Percentiles rank a stretch among this genome's conserved stretches.
Conservation (phyloP, 2,797 vertebrate species). For the Oryzias dopingdopingensis region DNA sequence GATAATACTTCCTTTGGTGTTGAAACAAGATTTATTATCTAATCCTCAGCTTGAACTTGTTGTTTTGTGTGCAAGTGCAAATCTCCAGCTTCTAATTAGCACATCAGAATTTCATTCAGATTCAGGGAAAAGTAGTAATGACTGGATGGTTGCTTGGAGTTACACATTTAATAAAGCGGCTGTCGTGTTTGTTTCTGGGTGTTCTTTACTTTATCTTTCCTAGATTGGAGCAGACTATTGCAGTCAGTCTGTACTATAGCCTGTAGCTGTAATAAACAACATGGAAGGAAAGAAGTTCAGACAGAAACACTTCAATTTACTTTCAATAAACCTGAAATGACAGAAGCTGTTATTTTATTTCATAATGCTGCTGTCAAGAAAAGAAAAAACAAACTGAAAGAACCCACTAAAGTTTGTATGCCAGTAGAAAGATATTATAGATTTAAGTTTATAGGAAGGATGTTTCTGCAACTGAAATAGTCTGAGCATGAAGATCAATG, state of each 20-base stretch:
- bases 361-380: conserved; percentile 28
- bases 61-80: conserved; percentile 32
- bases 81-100: conserved; percentile 58
- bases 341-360: conserved; percentile 27
- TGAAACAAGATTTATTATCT: conserved; percentile 62
- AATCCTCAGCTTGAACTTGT: conserved; percentile 34
- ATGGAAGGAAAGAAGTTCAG: conserved; percentile 1
- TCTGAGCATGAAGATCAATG: conserved; percentile 14
- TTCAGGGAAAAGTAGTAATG: conserved; percentile 32
- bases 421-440: conserved; percentile 45
- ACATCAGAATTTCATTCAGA: conserved; percentile 43
- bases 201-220: conserved; percentile 11
- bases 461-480: conserved; percentile 31
- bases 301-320: conserved; percentile 13
- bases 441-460: conserved; percentile 28
- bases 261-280: conserved; percentile 18
- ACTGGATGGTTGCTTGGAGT: conserved; percentile 33
- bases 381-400: not conserved
- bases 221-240: conserved; percentile 22
- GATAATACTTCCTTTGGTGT: conserved; percentile 39
- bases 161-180: conserved; percentile 38
- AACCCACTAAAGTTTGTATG: conserved; percentile 18
- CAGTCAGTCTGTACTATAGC: conserved; percentile 34
- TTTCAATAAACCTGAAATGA: conserved; percentile 18
- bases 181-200: conserved; percentile 33